Evolutionary conservation across 2,888 invertebrate species (phyloP).

Genomic region (Tinea semifulvella): DNA sequence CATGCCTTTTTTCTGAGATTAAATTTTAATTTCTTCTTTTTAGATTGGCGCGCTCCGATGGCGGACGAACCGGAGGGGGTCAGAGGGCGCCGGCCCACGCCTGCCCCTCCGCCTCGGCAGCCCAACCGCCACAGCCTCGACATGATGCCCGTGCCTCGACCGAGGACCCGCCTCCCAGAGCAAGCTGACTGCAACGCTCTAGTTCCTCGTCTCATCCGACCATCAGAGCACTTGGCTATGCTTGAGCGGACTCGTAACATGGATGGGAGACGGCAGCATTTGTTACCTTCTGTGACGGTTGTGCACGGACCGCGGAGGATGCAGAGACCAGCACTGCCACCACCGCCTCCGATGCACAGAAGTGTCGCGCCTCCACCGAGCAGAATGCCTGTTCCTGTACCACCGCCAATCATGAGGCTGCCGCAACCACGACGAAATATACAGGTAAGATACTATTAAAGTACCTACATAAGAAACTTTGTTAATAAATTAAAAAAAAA

Average conservation of each 20-base stretch:
- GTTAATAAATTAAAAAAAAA: neutral
- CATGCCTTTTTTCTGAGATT: too few species aligned
- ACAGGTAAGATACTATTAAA: slow-evolving; percentile 35
- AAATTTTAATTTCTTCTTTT: too few species aligned
- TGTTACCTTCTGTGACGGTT: slow-evolving; percentile 38
- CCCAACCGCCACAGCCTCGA: slow-evolving; percentile 15
- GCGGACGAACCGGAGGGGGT: slow-evolving; percentile 55
- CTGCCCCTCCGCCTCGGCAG: slow-evolving; percentile 43
- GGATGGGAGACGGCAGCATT: slow-evolving; percentile 34
- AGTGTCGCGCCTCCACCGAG: slow-evolving; percentile 44
- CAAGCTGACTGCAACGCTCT: slow-evolving; percentile 14
- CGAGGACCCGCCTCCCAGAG: slow-evolving; percentile 16
- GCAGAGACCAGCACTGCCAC: slow-evolving; percentile 22
- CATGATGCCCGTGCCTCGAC: neutral
- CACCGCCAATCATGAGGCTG: slow-evolving; percentile 35
- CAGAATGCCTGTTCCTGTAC: slow-evolving; percentile 46
- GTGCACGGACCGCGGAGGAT: slow-evolving; percentile 25
- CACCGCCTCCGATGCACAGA: slow-evolving; percentile 37
- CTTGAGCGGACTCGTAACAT: slow-evolving; percentile 31
- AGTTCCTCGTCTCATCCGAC: slow-evolving; percentile 46
- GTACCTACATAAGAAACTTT: neutral
- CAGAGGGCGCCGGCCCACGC: slow-evolving; percentile 43
- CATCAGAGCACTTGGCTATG: slow-evolving; percentile 52
- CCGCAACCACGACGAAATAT: slow-evolving; percentile 45
- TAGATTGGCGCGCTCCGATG: slow-evolving; percentile 65